phyloP scores from a whole-genome alignment of 2,113 vertebrate genomes.

The Chionomys nivalis region DNA sequence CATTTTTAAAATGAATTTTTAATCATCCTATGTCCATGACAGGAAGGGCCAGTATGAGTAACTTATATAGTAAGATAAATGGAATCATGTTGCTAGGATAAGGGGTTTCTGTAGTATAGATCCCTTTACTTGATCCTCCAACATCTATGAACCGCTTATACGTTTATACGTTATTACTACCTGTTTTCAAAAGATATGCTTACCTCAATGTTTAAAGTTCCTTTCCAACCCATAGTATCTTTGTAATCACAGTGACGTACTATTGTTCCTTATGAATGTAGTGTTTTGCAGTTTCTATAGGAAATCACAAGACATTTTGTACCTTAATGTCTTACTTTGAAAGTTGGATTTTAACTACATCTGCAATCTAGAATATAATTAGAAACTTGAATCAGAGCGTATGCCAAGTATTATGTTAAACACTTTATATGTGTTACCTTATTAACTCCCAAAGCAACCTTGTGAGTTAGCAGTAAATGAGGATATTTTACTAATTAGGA shows the following conservation, averaged over 20 bases:
- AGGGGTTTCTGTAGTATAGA: neutral
- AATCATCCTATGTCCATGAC: neutral
- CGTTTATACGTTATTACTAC: neutral
- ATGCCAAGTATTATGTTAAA: constrained; percentile 1
- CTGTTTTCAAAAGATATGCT: constrained; percentile 9
- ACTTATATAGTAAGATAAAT: neutral
- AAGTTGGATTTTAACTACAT: neutral
- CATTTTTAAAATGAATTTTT: constrained; percentile 40
- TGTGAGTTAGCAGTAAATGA: neutral
- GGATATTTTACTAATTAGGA: neutral
- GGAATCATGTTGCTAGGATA: neutral
- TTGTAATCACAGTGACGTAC: neutral
- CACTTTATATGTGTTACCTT: neutral
- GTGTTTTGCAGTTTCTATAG: constrained; percentile 22
- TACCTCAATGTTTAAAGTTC: neutral
- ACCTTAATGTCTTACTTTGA: neutral
- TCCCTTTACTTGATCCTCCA: neutral
- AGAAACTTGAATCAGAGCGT: neutral
- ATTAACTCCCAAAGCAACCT: neutral
- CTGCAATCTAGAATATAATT: neutral
- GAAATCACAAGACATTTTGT: neutral
- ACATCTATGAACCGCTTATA: neutral
- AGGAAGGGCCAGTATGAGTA: neutral
- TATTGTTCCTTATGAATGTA: neutral
- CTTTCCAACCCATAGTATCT: neutral